Evolutionary conservation across 2,888 invertebrate species (phyloP).

Genomic region (Hydraecia micacea): DNA sequence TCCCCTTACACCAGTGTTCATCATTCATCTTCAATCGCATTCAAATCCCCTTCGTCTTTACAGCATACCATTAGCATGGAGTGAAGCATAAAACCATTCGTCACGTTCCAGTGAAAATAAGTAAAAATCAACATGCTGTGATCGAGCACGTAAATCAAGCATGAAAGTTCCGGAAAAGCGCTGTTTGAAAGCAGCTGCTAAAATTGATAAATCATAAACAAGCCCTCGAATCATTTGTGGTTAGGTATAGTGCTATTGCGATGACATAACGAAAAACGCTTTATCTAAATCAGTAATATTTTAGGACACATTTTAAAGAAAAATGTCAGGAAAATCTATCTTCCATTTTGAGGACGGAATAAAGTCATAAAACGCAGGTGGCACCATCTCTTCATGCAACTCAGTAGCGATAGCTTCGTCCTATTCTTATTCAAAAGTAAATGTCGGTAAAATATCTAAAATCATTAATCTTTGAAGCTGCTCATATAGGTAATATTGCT

Average conservation of each 20-base stretch:
- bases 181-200: constrained; percentile 19
- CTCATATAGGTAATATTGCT: not conserved
- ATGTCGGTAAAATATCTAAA: constrained; percentile 13
- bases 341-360: constrained; percentile 28
- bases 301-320: constrained; percentile 13
- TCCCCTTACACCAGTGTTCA: constrained; percentile 3
- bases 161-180: constrained; percentile 35
- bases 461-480: not conserved
- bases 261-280: not conserved
- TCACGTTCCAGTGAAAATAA: constrained; percentile 35
- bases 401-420: constrained; percentile 27
- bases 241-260: not conserved
- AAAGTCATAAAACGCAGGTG: constrained; percentile 57
- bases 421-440: constrained; percentile 24
- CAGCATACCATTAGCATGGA: constrained; percentile 44
- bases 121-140: constrained; percentile 46
- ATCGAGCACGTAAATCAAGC: constrained; percentile 55
- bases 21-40: constrained; percentile 45
- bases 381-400: constrained; percentile 35
- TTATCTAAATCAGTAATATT: not conserved
- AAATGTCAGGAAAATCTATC: constrained; percentile 23
- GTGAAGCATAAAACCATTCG: constrained; percentile 52
- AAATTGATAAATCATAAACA: constrained; percentile 23
- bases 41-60: constrained; percentile 50
- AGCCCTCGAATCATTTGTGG: not conserved